phyloP scores from a whole-genome alignment of 2,797 vertebrate species.

The Hipposideros larvatus region DNA sequence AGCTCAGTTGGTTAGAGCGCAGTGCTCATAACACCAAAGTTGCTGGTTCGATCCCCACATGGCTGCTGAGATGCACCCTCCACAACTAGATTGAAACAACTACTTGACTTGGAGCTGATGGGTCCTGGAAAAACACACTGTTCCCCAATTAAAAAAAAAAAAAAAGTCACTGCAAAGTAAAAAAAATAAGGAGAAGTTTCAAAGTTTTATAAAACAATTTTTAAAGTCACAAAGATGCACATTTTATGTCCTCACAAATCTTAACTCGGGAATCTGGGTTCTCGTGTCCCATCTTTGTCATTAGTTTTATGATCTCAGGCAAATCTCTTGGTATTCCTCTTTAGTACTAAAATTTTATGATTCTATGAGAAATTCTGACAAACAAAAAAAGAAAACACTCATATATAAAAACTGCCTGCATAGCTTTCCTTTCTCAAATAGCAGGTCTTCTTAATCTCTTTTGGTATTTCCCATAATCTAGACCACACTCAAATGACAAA shows the following conservation, averaged over 20 bases:
- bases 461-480: not conserved
- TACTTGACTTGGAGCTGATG: too few relatives aligned
- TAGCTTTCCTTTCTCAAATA: not conserved
- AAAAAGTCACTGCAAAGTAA: not conserved
- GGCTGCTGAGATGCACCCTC: too few relatives aligned
- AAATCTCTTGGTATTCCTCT: not conserved
- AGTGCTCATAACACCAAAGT: too few relatives aligned
- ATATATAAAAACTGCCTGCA: not conserved
- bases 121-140: too few relatives aligned
- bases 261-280: slow-evolving; percentile 25
- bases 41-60: too few relatives aligned
- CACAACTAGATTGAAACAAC: too few relatives aligned
- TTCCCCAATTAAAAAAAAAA: too few relatives aligned
- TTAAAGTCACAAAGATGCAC: not conserved
- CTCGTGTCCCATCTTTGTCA: not conserved
- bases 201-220: not conserved
- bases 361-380: slow-evolving; percentile 4
- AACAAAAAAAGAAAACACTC: not conserved
- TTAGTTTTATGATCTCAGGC: slow-evolving; percentile 1
- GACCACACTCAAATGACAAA: slow-evolving; percentile 22
- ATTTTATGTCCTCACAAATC: slow-evolving; percentile 17
- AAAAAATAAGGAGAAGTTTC: not conserved
- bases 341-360: slow-evolving; percentile 17
- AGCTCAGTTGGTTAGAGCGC: too few relatives aligned
- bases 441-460: slow-evolving; percentile 29